Conservation (phyloP, 2,113 vertebrate species). For the Panthera tigris region DNA sequence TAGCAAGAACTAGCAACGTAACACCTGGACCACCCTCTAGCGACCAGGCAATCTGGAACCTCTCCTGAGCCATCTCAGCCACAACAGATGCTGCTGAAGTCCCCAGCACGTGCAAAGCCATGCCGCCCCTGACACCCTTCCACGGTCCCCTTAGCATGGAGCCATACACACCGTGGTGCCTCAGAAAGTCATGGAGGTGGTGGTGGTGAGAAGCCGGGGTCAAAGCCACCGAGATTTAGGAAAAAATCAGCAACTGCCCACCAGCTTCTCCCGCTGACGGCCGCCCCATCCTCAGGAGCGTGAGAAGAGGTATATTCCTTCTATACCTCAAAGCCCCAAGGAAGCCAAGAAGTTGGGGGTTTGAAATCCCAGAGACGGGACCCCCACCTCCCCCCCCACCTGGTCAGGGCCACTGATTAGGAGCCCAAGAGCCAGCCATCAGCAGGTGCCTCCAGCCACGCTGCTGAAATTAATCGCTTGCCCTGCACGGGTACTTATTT, state of each 20-base stretch:
- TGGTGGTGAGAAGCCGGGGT: not conserved
- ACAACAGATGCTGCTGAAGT: rapidly evolving
- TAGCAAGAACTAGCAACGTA: not conserved
- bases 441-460: constrained; percentile 34
- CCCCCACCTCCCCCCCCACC: not conserved
- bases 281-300: not conserved
- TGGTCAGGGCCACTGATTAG: not conserved
- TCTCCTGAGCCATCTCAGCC: not conserved
- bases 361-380: constrained; percentile 22
- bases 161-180: not conserved
- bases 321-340: not conserved
- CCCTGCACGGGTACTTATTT: constrained; percentile 67
- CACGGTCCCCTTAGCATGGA: rapidly evolving
- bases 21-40: not conserved
- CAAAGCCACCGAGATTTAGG: not conserved
- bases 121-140: not conserved
- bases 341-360: not conserved
- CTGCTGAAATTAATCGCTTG: constrained; percentile 65
- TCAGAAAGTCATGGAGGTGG: not conserved
- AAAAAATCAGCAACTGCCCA: not conserved
- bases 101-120: rapidly evolving
- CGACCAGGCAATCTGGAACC: not conserved
- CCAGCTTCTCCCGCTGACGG: not conserved
- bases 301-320: not conserved
- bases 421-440: constrained; percentile 23